Percentiles rank a stretch among this genome's conserved stretches.
phyloP scores from a whole-genome alignment of 2,797 vertebrate species.

The Meda fulgida region DNA sequence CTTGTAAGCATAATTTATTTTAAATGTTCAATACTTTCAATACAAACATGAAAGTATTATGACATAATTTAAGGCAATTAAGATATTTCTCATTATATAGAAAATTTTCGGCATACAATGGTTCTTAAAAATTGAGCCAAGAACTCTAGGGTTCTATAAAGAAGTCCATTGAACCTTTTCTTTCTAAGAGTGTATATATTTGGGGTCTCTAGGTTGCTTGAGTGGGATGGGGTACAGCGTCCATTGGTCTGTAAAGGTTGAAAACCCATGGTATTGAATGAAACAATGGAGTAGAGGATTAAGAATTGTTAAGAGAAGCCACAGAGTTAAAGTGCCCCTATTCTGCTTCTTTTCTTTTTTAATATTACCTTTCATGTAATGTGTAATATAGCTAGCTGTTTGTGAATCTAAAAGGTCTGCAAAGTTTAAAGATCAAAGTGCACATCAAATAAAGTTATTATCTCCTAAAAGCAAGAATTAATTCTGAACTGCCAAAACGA shows the following conservation, averaged over 20 bases:
- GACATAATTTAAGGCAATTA: no score
- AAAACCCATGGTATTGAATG: not conserved
- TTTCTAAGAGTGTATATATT: not conserved
- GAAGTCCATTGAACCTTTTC: no score
- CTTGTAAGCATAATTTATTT: no score
- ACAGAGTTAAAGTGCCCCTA: not conserved
- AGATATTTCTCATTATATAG: no score
- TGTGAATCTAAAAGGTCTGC: not conserved
- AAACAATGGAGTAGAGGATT: not conserved
- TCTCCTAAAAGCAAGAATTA: not conserved
- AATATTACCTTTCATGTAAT: not conserved
- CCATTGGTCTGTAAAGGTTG: not conserved
- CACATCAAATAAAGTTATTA: not conserved
- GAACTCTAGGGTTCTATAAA: no score
- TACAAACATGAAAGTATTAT: no score
- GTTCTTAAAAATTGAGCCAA: no score
- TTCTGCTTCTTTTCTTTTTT: not conserved
- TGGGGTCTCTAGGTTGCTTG: no score
- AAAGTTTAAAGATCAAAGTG: not conserved
- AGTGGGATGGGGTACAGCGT: not conserved
- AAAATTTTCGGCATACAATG: no score
- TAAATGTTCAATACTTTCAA: no score
- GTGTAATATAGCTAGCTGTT: not conserved
- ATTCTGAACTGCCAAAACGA: not conserved
- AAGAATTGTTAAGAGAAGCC: not conserved